Evolutionary conservation across 2,113 vertebrate species (phyloP), one percentile per base, ranked within the genome.

Genomic region (Oophaga pumilio): DNA sequence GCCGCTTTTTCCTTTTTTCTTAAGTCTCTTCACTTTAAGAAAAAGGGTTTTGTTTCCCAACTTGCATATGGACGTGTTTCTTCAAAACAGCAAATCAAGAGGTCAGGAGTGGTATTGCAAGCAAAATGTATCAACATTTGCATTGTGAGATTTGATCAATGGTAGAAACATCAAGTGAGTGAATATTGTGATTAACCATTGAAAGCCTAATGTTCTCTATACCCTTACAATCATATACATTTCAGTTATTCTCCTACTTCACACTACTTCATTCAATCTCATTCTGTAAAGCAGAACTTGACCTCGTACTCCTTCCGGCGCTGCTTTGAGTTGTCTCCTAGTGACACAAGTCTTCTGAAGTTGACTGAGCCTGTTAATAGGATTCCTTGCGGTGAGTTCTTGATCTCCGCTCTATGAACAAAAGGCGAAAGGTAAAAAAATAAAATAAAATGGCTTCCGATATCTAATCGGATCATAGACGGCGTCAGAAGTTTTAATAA

Each of bases 401-500:
- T 80, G 77, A 80, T 80, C 56, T 60, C 9, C 33, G 24, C 24
- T 28, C 2, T 33, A 60, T 60, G 53, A 80, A 80, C 49, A 80
- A 33, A 80, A 26, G 60, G 77, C n/a, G n/a, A 60, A 59, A 60
- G 56, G 26, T 60, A 59, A 18, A 60, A 59, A 79, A 57, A n/a
- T n/a, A 43, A 43, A 43, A 43, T 33, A 26, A 80, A 57, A 60
- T 77, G 50, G 24, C 77, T 79, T 59, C 77, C 77, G 6, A 79
- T 14, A 57, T 18, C 77, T 80, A 80, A 80, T 80, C 77, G 60
- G 77, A 60, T 80, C n/a, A 24, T 77, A 20, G 77, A 57, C 60
- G 24, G 56, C 26, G 15, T 80, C 77, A 80, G 77, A 80, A 80
- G 53, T 80, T 80, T 80, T 80, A 59, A 80, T 59, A 80, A 80